Evolutionary conservation across 1,140 invertebrate genomes (phyloP).

Genomic region (Galleria mellonella): DNA sequence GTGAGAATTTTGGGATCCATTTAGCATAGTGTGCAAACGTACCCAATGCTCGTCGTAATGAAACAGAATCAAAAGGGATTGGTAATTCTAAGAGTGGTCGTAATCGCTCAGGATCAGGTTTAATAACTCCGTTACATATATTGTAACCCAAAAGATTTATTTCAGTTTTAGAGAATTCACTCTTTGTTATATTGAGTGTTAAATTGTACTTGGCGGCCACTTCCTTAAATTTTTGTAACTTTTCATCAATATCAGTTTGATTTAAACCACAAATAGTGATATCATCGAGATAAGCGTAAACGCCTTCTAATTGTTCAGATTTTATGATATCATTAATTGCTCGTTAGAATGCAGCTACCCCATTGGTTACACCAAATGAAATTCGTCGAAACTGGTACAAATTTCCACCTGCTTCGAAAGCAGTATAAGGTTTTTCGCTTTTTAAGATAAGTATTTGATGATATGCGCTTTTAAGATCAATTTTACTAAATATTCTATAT

Average conservation of each 20-base stretch:
- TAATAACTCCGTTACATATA: slow-evolving; percentile 5
- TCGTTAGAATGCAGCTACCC: slow-evolving; percentile 17
- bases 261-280: slow-evolving; percentile 16
- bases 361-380: slow-evolving; percentile 21
- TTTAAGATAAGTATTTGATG: slow-evolving; percentile 3
- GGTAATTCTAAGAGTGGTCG: slow-evolving; percentile 10
- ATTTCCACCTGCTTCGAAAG: slow-evolving; percentile 17
- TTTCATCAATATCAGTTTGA: slow-evolving; percentile 15
- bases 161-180: slow-evolving; percentile 1
- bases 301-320: slow-evolving; percentile 5
- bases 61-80: slow-evolving; percentile 4
- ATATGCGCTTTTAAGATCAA: slow-evolving; percentile 4
- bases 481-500: slow-evolving; percentile 5
- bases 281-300: slow-evolving; percentile 15
- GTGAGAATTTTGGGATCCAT: slow-evolving; percentile 18
- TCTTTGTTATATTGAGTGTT: slow-evolving; percentile 11
- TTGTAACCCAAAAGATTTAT: slow-evolving; percentile 8
- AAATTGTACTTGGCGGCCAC: slow-evolving; percentile 8
- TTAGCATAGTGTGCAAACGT: slow-evolving; percentile 22
- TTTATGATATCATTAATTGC: slow-evolving; percentile 6
- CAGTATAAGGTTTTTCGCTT: slow-evolving; percentile 18
- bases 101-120: slow-evolving; percentile 11
- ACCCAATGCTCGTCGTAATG: slow-evolving; percentile 14
- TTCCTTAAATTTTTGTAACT: slow-evolving; percentile 12
- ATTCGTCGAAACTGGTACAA: slow-evolving; percentile 17